These are phyloP conservation scores for Champsocephalus esox DNA, from an alignment of 2,797 vertebrate genomes.

Conservation along the genomic window DNA sequence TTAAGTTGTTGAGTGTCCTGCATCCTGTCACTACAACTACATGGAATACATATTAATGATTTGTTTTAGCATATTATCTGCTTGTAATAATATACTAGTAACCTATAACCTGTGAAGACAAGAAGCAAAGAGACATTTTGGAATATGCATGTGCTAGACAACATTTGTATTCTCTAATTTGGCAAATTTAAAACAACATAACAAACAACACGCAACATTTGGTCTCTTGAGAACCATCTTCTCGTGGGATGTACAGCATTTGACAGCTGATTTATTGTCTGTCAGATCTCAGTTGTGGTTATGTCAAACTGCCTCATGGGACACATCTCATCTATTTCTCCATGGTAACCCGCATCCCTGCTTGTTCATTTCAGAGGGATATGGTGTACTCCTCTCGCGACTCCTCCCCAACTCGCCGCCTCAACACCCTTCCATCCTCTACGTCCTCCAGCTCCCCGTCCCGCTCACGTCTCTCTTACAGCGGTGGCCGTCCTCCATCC, in stretches of 20 bases:
- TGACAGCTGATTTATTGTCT: slow-evolving; percentile 29
- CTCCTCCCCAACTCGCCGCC: slow-evolving; percentile 94
- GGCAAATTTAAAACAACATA: not conserved
- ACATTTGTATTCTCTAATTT: not conserved
- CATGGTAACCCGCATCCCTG: slow-evolving; percentile 61
- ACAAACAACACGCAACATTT: not conserved
- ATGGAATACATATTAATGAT: slow-evolving; percentile 1
- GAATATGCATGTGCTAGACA: not conserved
- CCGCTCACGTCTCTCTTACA: slow-evolving; percentile 96
- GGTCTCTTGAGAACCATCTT: slow-evolving; percentile 20
- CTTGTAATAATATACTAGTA: not conserved
- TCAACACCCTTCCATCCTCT: slow-evolving; percentile 93
- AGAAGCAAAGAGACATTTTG: not conserved
- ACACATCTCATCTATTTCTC: slow-evolving; percentile 46
- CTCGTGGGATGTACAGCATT: slow-evolving; percentile 1
- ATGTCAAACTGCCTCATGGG: slow-evolving; percentile 29
- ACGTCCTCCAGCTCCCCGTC: slow-evolving; percentile 91
- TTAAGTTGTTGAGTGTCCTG: not conserved
- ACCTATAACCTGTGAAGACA: not conserved
- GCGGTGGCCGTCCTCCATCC: slow-evolving; percentile 93
- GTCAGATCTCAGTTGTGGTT: slow-evolving; percentile 14
- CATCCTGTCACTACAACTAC: not conserved
- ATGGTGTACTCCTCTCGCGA: slow-evolving; percentile 98
- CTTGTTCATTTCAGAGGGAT: slow-evolving; percentile 88
- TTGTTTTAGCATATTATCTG: not conserved